Base-by-base conservation (phyloP, 2,888 invertebrate genomes). In the Ormyrus labotus region DNA sequence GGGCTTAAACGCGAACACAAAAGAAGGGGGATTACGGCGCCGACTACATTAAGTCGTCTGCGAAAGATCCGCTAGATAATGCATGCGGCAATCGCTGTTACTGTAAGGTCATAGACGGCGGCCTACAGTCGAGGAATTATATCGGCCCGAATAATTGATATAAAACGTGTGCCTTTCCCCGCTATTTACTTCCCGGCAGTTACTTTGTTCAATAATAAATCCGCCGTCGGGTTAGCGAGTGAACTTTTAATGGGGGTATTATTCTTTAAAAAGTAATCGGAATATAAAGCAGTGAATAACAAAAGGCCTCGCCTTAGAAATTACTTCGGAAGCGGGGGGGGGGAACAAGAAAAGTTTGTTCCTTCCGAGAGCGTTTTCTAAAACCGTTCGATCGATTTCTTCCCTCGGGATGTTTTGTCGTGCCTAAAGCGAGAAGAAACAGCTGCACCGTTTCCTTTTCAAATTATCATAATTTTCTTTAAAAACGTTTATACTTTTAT, bases 21-120 rank as follows among this genome's bases (percentile, higher is more conserved):
- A 11, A 63, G 58, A 63, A 13, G 11, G 34, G 69, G 72, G 71
- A 78, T 11, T 8, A 51, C 9, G 79, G 79, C 73, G 74, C 69
- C 73, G 79, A 67, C 73, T 79, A 74, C 74, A 79, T 79, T 69
- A 79, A 74, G 68, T 53, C 65, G 80, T 77, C 72, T 68, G 55
- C 67, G 58, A 19, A 5, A 45, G 47, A 34, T 45, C 58, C 60
- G 11, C 60, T 75, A 51, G 58, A 63, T 64, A 64, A 74, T 65
- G 19, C n/a, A 67, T 65, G 48, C 55, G 34, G 34, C 13, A 5
- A 57, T 57, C 11, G 50, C 9, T 51, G 13, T 50, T 47, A 50
- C 6, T 60, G 34, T 60, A 13, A 6, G 34, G 34, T 34, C 34
- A 34, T 34, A 34, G 34, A 34, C 13, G 13, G 13, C 34, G 34